A percentile compares a stretch with the other conserved stretches of the same genome.
Evolutionary conservation across 2,888 invertebrate genomes (phyloP).

Genomic region (Thumatha senex): DNA sequence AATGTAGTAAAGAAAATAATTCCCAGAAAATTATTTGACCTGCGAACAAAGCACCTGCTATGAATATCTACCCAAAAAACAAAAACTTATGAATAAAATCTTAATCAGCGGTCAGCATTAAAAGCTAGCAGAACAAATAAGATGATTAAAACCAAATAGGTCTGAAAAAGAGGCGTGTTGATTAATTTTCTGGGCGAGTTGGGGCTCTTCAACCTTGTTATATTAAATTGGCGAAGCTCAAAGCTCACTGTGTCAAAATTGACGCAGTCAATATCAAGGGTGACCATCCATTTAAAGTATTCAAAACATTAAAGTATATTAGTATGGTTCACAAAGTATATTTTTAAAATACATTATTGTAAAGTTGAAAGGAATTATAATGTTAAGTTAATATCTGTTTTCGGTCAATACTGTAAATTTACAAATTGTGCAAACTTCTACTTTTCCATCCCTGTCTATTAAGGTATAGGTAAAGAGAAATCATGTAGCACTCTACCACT

Average conservation of each 20-base stretch:
- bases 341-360: too few species aligned
- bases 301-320: not conserved
- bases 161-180: constrained; percentile 74
- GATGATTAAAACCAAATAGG: constrained; percentile 74
- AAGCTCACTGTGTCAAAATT: constrained; percentile 60
- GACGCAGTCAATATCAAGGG: constrained; percentile 55
- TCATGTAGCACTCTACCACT: too few species aligned
- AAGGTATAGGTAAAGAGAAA: too few species aligned
- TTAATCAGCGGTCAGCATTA: constrained; percentile 71
- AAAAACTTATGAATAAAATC: constrained; percentile 77
- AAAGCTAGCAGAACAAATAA: constrained; percentile 60
- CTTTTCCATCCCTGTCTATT: too few species aligned
- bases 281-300: constrained; percentile 39
- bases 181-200: constrained; percentile 73
- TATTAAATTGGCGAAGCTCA: constrained; percentile 64
- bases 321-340: too few species aligned
- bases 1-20: constrained; percentile 1
- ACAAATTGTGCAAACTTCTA: too few species aligned
- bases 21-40: constrained; percentile 5
- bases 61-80: constrained; percentile 45
- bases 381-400: too few species aligned
- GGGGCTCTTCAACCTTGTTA: constrained; percentile 49
- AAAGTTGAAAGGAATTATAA: too few species aligned
- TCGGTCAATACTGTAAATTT: too few species aligned
- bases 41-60: constrained; percentile 20